phyloP scores from a whole-genome alignment of 2,797 vertebrate species.

The Oceanodroma leucorhoa region DNA sequence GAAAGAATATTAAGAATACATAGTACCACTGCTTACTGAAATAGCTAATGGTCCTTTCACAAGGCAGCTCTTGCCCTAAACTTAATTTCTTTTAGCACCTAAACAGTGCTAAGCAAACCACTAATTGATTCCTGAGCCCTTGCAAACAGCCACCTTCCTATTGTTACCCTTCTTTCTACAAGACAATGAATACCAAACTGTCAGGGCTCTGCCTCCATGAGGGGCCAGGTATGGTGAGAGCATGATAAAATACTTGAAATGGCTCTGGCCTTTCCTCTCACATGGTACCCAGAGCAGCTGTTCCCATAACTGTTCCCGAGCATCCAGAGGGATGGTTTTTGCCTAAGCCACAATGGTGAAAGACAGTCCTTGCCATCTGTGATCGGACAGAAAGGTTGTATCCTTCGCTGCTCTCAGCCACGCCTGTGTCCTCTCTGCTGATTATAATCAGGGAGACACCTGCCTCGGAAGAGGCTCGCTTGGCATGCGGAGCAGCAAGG shows the following conservation, averaged over 20 bases:
- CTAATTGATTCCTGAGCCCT: background rate
- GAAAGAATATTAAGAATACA: background rate
- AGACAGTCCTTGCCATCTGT: background rate
- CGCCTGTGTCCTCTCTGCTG: background rate
- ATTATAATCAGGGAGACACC: background rate
- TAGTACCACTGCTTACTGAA: background rate
- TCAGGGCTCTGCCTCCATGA: background rate
- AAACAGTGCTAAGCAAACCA: background rate
- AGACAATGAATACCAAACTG: background rate
- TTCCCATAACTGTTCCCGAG: background rate
- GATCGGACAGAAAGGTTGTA: rapidly evolving
- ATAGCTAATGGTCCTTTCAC: background rate
- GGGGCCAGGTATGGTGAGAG: background rate
- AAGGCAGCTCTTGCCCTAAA: background rate
- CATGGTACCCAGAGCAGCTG: background rate
- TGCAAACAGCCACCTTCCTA: background rate
- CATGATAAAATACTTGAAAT: background rate
- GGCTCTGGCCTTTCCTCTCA: background rate
- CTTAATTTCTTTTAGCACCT: background rate
- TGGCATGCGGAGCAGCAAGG: background rate
- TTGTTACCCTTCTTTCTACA: background rate
- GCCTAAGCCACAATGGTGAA: background rate
- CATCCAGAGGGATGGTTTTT: background rate
- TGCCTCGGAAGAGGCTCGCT: rapidly evolving
- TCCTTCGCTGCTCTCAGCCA: background rate